Conservation (phyloP, 2,888 invertebrate species). For the Frankliniella intonsa region DNA sequence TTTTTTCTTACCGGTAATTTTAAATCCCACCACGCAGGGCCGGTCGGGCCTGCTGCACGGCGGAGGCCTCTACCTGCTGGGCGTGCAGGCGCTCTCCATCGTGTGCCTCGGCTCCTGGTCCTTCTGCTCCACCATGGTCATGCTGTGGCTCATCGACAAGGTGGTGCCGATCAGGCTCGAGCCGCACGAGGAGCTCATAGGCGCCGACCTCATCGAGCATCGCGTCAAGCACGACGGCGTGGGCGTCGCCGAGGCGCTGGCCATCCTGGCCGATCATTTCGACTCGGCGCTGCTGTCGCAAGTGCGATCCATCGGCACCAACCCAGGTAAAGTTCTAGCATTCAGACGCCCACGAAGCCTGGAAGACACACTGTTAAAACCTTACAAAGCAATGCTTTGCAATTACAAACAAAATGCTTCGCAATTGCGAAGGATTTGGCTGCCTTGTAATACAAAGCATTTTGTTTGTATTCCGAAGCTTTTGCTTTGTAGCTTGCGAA, state of each 20-base stretch:
- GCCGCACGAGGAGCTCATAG: constrained; percentile 76
- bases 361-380: too few relatives aligned
- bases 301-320: constrained; percentile 35
- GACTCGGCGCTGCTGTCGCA: constrained; percentile 41
- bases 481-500: too few relatives aligned
- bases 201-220: constrained; percentile 86
- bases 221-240: constrained; percentile 36
- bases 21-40: constrained; percentile 67
- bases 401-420: too few relatives aligned
- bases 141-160: constrained; percentile 72
- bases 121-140: constrained; percentile 60
- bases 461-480: too few relatives aligned
- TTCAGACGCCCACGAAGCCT: too few relatives aligned
- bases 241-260: constrained; percentile 44
- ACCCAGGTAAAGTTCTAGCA: constrained; percentile 37
- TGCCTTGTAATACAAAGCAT: too few relatives aligned
- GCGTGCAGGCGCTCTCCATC: constrained; percentile 70
- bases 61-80: constrained; percentile 82
- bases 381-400: too few relatives aligned
- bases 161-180: constrained; percentile 80
- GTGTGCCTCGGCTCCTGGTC: constrained; percentile 73
- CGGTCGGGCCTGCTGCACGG: constrained; percentile 46
- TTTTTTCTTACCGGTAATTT: too few relatives aligned
- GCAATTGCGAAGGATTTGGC: too few relatives aligned
- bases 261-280: constrained; percentile 40